These are phyloP conservation scores for Vireo altiloquus DNA, from an alignment of 2,113 vertebrate genomes.

Conservation along the genomic window DNA sequence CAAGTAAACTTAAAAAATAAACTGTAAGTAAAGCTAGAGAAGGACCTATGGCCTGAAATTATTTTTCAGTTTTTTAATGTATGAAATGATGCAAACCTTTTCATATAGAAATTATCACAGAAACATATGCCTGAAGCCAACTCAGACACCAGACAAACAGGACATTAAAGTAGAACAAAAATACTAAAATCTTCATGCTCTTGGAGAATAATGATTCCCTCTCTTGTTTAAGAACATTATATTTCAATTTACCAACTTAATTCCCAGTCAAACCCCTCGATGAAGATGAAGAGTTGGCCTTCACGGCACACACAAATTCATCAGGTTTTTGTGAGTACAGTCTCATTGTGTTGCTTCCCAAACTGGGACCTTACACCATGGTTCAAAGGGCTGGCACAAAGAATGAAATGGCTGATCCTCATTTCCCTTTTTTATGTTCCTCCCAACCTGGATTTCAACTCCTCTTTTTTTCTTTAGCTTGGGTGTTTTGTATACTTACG, in stretches of 20 bases:
- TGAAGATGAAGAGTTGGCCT: not conserved
- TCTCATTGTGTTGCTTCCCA: no score
- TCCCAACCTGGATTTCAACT: not conserved
- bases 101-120: not conserved
- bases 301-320: not conserved
- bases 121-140: not conserved
- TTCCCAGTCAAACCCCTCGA: not conserved
- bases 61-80: not conserved
- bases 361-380: rapidly evolving
- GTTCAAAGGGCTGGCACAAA: not conserved
- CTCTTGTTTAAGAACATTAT: not conserved
- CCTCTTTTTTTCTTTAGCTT: not conserved
- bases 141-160: not conserved
- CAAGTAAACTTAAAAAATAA: not conserved
- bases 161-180: not conserved
- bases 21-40: not conserved
- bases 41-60: not conserved
- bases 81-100: not conserved
- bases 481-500: not conserved
- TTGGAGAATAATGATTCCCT: not conserved
- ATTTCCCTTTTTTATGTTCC: not conserved
- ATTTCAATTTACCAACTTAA: not conserved
- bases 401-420: not conserved
- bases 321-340: not conserved
- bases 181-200: not conserved